Evolutionary conservation across 2,797 vertebrate genomes (phyloP), one percentile per base, ranked within the genome.

Genomic region (Anguilla megastoma): DNA sequence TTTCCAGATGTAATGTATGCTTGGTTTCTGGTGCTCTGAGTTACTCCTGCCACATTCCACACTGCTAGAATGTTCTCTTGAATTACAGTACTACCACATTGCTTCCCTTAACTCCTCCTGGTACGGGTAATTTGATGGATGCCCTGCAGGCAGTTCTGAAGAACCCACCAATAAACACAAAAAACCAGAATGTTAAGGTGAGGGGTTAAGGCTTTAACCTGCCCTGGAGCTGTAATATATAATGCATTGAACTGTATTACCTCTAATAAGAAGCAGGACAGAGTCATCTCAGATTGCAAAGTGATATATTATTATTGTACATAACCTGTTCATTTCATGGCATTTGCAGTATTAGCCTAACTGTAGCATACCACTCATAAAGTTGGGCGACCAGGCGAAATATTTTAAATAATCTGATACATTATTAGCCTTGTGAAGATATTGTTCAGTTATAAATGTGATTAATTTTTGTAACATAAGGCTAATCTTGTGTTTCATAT

Each of bases 121-220:
- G 94, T 92, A 99, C 97, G 97, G 99, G 98, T 91, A 99, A 98
- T 90, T 96, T 99, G 90, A 97, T 96, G 92, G 98, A 96, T 27
- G 98, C 98, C 1, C 94, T 99, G 6, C 97, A 98, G 24, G 98
- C 98, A 0, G 99, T 98, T 71, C 95, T 99, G 92, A 99, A 99
- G 94, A 99, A 99, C 90, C 98, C 99, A 48, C 99, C 99, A 1
- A 97, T 99, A 95, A 98, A 98, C 93, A 98, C 98, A 3, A 99
- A 99, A 96, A 99, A 98, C 94, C 98, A 99, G 92, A 97, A 96
- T 0, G 96, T 98, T 58, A 99, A 99, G 97, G 99, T 99, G 90
- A 95, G 91, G 86, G 27, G 16, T 58, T n/a, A 69, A 84, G 74
- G 16, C 74, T 45, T 79, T 45, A 21, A 45, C 74, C 60, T 27